phyloP scores from a whole-genome alignment of 2,797 vertebrate species.

The Coranthus polyacanthus region DNA sequence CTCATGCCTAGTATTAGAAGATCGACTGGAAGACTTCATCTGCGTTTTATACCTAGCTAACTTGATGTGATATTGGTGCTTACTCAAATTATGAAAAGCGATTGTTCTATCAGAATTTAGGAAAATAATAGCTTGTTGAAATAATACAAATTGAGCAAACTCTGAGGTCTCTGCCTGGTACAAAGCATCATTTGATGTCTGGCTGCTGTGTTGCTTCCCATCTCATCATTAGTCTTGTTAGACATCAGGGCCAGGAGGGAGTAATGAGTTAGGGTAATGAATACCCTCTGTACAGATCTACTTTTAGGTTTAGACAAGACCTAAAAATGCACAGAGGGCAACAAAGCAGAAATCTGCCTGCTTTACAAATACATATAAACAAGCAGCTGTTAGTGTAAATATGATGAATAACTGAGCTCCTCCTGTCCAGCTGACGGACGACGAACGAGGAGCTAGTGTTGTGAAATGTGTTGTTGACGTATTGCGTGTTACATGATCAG shows the following conservation, averaged over 20 bases:
- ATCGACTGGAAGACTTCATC: too few species aligned
- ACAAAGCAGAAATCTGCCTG: background rate
- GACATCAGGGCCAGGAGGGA: background rate
- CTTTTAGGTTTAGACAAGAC: constrained; percentile 5
- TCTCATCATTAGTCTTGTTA: background rate
- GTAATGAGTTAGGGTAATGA: background rate
- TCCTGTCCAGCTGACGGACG: constrained; percentile 10
- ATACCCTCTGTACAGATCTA: constrained; percentile 9
- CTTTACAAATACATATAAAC: constrained; percentile 15
- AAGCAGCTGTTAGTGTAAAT: background rate
- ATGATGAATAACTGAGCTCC: background rate
- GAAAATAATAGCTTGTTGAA: too few species aligned
- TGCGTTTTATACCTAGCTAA: too few species aligned
- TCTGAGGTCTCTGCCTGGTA: too few species aligned
- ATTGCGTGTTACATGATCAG: constrained; percentile 69
- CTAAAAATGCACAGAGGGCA: background rate
- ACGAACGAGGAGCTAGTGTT: constrained; percentile 56
- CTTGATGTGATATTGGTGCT: too few species aligned
- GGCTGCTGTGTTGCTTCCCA: background rate
- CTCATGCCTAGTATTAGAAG: too few species aligned
- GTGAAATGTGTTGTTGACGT: constrained; percentile 68
- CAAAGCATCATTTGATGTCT: too few species aligned
- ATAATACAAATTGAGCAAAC: too few species aligned
- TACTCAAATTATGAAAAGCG: too few species aligned
- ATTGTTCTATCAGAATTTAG: too few species aligned